A percentile compares a stretch with the other conserved stretches of the same genome.
Conservation (phyloP, 2,113 vertebrate species). For the Egretta garzetta region DNA sequence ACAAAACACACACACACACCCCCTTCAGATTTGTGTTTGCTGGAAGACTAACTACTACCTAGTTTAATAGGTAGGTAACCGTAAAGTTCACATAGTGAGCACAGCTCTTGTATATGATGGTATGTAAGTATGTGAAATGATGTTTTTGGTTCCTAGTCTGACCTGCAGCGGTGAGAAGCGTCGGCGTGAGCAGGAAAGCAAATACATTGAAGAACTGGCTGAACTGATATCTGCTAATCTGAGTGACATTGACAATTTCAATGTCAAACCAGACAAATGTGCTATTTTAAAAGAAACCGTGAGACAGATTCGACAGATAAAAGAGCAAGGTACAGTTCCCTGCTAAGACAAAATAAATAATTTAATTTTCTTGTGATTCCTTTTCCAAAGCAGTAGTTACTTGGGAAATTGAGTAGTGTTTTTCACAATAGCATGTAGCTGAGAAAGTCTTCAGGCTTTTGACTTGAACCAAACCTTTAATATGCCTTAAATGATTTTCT, state of each 20-base stretch:
- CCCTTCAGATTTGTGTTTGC: neutral
- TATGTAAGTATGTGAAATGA: neutral
- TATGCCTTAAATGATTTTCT: neutral
- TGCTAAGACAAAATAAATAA: neutral
- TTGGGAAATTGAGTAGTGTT: neutral
- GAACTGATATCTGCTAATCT: constrained; percentile 99
- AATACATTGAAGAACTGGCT: constrained; percentile 97
- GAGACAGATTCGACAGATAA: constrained; percentile 98
- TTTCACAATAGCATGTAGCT: neutral
- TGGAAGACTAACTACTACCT: neutral
- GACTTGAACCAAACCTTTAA: neutral
- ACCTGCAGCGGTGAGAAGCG: constrained; percentile 92
- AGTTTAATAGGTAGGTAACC: neutral
- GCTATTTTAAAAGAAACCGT: constrained; percentile 98
- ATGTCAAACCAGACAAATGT: constrained; percentile 99
- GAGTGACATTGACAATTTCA: constrained; percentile 98
- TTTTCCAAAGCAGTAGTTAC: neutral
- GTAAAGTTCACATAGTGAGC: neutral
- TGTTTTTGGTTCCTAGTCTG: constrained; percentile 58
- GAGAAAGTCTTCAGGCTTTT: neutral
- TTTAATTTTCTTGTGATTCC: neutral
- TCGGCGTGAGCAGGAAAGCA: constrained; percentile 96
- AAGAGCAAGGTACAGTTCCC: constrained; percentile 90
- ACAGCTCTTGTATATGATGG: neutral
- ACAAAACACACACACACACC: neutral